Evolutionary conservation across 2,888 invertebrate genomes (phyloP).

Genomic region (Lingula anatina): DNA sequence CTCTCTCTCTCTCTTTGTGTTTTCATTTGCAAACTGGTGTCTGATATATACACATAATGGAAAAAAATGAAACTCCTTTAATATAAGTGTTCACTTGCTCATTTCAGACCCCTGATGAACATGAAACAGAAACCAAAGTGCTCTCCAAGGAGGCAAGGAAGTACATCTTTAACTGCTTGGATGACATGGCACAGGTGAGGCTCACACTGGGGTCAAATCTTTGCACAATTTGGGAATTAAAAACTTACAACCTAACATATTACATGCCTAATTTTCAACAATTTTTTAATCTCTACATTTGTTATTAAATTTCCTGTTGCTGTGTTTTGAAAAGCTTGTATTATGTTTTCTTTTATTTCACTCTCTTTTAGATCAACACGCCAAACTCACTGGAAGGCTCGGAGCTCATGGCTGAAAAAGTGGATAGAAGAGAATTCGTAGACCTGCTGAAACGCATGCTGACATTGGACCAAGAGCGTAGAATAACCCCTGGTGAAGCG

Average conservation of each 20-base stretch:
- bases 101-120: slow-evolving; percentile 92
- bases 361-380: slow-evolving; percentile 44
- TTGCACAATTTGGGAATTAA: no score
- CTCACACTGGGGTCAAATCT: no score
- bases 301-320: no score
- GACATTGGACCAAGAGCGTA: slow-evolving; percentile 92
- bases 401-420: slow-evolving; percentile 92
- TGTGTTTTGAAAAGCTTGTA: no score
- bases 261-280: no score
- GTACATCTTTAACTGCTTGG: slow-evolving; percentile 98
- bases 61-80: no score
- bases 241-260: no score
- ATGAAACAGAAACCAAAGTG: slow-evolving; percentile 94
- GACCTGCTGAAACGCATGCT: slow-evolving; percentile 97
- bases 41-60: no score
- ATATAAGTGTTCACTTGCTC: no score
- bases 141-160: slow-evolving; percentile 99
- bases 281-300: no score
- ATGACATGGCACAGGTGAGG: slow-evolving; percentile 74
- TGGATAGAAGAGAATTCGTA: slow-evolving; percentile 94
- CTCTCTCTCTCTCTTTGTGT: background rate
- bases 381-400: slow-evolving; percentile 85
- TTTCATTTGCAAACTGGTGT: no score
- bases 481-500: slow-evolving; percentile 94
- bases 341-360: no score